These are phyloP conservation scores for Cephus cinctus DNA, from an alignment of 1,140 invertebrate species.

Conservation along the genomic window DNA sequence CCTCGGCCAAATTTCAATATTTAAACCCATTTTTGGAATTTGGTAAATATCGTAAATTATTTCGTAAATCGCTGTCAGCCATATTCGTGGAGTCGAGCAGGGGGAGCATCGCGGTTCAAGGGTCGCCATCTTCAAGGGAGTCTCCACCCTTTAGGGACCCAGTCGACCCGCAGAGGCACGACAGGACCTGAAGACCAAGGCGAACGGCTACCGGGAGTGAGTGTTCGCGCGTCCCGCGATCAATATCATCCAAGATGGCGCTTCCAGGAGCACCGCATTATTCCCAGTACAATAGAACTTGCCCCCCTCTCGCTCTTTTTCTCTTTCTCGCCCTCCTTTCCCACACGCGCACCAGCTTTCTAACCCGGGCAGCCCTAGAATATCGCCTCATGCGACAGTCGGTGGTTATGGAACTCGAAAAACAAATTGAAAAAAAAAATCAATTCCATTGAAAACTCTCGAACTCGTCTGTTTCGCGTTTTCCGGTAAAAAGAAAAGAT, in stretches of 20 bases:
- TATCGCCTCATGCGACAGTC: too few species aligned
- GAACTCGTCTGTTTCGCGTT: too few species aligned
- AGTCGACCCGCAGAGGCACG: slow-evolving; percentile 35
- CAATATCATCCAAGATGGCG: slow-evolving; percentile 58
- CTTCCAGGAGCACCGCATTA: slow-evolving; percentile 45
- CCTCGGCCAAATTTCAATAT: slow-evolving; percentile 16
- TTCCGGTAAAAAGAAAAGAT: too few species aligned
- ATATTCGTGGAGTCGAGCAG: slow-evolving; percentile 18
- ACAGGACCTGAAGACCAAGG: not conserved
- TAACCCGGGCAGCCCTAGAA: too few species aligned
- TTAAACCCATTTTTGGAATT: too few species aligned
- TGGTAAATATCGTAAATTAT: too few species aligned
- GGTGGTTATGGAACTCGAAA: too few species aligned
- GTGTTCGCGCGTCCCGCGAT: slow-evolving; percentile 54
- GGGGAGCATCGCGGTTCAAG: slow-evolving; percentile 28
- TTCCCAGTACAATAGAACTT: slow-evolving; percentile 49
- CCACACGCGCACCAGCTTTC: too few species aligned
- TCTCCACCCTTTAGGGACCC: slow-evolving; percentile 50
- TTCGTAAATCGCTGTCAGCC: too few species aligned
- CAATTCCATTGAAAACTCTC: too few species aligned
- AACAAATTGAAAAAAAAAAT: too few species aligned
- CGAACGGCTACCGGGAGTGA: too few species aligned
- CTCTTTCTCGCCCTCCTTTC: slow-evolving; percentile 7
- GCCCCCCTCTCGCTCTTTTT: slow-evolving; percentile 10
- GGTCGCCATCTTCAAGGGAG: slow-evolving; percentile 51